These are phyloP conservation scores for Mareca penelope DNA, from an alignment of 2,797 vertebrate genomes.

Conservation along the genomic window DNA sequence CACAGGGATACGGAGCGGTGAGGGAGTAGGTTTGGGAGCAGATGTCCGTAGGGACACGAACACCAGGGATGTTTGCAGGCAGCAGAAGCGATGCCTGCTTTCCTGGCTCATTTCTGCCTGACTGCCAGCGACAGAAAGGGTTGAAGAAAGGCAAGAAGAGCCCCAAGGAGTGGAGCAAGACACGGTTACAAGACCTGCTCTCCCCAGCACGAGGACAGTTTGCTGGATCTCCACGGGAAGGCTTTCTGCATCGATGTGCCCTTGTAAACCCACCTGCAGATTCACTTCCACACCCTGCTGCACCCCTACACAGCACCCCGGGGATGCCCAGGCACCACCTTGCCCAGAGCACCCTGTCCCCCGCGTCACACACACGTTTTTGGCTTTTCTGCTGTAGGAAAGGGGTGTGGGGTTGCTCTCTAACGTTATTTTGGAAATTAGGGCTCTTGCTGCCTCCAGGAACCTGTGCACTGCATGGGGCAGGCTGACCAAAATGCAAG, in stretches of 20 bases:
- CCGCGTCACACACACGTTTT: not conserved
- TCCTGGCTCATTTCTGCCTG: not conserved
- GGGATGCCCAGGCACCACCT: not conserved
- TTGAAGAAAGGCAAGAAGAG: not conserved
- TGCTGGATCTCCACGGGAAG: not conserved
- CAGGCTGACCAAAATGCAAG: not conserved
- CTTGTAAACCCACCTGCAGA: not conserved
- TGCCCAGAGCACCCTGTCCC: not conserved
- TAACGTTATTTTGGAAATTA: not conserved
- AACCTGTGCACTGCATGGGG: not conserved
- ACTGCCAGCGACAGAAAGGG: not conserved
- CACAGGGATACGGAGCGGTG: not conserved
- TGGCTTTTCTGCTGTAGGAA: not conserved
- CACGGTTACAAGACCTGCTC: not conserved
- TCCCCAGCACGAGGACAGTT: not conserved
- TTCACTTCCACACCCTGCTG: not conserved
- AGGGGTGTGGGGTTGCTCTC: not conserved
- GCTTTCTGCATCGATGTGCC: not conserved
- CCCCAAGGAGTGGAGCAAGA: not conserved
- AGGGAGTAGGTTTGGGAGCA: not conserved
- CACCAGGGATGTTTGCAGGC: not conserved
- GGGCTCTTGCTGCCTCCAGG: not conserved
- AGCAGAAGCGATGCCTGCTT: not conserved
- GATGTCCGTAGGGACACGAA: not conserved
- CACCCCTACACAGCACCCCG: not conserved